Base-by-base conservation (phyloP, 2,797 vertebrate genomes). In the Eleutherodactylus coqui region DNA sequence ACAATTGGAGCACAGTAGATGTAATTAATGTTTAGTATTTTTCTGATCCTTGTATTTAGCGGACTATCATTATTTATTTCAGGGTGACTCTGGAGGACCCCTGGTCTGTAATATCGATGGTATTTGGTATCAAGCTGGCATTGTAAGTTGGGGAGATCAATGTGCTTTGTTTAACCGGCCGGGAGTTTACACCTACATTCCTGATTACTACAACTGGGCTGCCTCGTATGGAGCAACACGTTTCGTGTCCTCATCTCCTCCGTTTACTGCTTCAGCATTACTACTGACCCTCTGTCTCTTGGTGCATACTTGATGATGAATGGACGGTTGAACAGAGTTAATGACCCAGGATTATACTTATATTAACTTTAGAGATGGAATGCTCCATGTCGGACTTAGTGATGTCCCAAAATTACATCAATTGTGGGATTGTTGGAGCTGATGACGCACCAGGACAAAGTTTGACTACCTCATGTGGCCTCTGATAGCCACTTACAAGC, bases 81-180 rank as follows among this genome's bases (percentile, higher is more conserved):
- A 84, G 82, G 82, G 72, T 17, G 82, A 84, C 82, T 84, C 82
- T 24, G 82, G 82, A 1, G 82, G 82, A 5, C 82, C 82, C 0
- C 55, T 84, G 19, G 82, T 84, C n/a, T 83, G 82, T 72, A 32
- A 60, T 2, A 19, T 75, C 3, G 3, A 36, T 7, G 27, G 16
- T 6, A 0, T 4, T 6, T 80, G 79, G 79, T 80, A 80, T 19
- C 82, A 75, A 29, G 53, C 24, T 5, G 82, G 82, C n/a, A 8
- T 83, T n/a, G 82, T 75, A 5, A 83, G 82, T 21, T 83, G 49
- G 51, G 82, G 82, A 34, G 27, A 62, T 47, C 41, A 7, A 14
- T 83, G 82, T 11, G 82, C 82, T 2, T 1, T 17, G 8, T 29
- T 19, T 1, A 83, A 83, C 70, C 53, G 82, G n/a, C 82, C 82